A percentile compares a stretch with the other conserved stretches of the same genome.
Conservation (phyloP, 1,140 invertebrate species). For the Gonatopus flavifemur region DNA sequence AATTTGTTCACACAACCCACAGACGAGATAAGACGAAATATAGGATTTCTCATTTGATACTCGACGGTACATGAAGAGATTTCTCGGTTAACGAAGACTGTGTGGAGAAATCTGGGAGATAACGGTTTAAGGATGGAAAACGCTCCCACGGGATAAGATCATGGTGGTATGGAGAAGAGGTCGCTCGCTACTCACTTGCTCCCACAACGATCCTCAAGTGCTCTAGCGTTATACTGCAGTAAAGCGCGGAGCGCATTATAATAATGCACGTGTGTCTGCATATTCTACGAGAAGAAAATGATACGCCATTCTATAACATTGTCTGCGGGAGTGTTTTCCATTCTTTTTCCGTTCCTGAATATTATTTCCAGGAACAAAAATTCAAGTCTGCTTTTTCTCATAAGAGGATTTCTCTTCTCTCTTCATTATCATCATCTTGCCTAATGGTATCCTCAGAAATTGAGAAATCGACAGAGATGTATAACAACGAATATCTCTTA, state of each 20-base stretch:
- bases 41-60: constrained; percentile 11
- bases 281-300: constrained; percentile 16
- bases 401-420: no score
- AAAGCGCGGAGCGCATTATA: constrained; percentile 18
- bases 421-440: no score
- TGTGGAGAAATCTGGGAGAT: constrained; percentile 36
- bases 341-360: no score
- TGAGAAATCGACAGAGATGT: no score
- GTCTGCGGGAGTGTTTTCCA: no score
- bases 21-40: constrained; percentile 26
- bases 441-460: no score
- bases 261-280: not conserved
- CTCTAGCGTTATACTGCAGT: no score
- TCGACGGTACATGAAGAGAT: constrained; percentile 24
- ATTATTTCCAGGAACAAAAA: no score
- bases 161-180: constrained; percentile 3
- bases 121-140: constrained; percentile 35
- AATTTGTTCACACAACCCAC: no score
- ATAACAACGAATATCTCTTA: no score
- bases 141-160: constrained; percentile 30
- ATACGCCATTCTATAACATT: no score
- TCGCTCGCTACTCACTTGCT: not conserved
- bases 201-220: constrained; percentile 11
- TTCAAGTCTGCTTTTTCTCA: no score
- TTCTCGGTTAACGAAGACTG: constrained; percentile 38